A percentile compares a stretch with the other conserved stretches of the same genome.
These are phyloP conservation scores for Amphimedon queenslandica DNA, from an alignment of 37 sponge, comb jelly and placozoan species.

Conservation along the genomic window DNA sequence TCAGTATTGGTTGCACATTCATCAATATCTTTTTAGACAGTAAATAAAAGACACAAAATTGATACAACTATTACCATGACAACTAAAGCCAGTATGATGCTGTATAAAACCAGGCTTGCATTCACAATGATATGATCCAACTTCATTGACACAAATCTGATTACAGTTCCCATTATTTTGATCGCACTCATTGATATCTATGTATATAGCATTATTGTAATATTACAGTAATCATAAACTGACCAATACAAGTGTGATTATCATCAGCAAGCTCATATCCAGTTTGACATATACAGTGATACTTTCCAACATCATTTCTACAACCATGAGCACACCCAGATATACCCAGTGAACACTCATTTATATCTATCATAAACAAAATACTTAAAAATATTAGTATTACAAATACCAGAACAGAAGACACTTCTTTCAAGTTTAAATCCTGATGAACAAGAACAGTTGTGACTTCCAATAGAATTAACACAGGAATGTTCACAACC, in stretches of 20 bases:
- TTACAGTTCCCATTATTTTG: constrained; percentile 4
- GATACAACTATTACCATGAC: no score
- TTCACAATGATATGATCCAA: constrained; percentile 20
- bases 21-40: no score
- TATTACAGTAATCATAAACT: no score
- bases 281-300: constrained; percentile 38
- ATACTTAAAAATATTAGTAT: no score
- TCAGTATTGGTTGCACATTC: no score
- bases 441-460: no score
- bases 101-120: constrained; percentile 9
- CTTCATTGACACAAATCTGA: constrained; percentile 36
- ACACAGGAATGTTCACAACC: no score
- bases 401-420: no score
- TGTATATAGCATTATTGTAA: no score
- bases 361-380: constrained; percentile 25
- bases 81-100: background rate
- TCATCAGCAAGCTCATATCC: constrained; percentile 23
- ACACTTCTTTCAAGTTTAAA: no score
- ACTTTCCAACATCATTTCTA: constrained; percentile 38
- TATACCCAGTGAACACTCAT: constrained; percentile 48
- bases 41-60: no score
- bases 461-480: no score
- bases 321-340: constrained; percentile 40
- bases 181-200: constrained; percentile 61
- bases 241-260: constrained; percentile 7